Base-by-base conservation (phyloP, 2,113 vertebrate species). In the Camarhynchus parvulus region DNA sequence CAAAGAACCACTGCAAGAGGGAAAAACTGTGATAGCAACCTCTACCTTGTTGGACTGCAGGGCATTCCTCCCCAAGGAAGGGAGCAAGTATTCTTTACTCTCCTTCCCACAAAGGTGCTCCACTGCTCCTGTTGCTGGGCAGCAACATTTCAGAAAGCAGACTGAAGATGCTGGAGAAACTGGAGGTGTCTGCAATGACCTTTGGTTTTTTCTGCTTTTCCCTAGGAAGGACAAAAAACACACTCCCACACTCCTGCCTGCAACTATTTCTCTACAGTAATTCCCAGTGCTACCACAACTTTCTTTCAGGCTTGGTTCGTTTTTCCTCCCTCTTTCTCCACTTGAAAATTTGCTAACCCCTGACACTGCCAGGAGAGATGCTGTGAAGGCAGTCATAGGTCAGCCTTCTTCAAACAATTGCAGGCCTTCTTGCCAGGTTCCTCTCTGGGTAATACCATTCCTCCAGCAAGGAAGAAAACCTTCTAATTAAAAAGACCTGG, bases 401-500 rank as follows among this genome's bases (percentile, higher is more conserved):
- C 88, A 95, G 69, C 53, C 41, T 84, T 73, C 83, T 84, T 80
- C 86, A 95, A 58, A 90, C 88, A 95, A 77, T 76, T 66, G 49
- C 77, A 90, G 83, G 41, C 82, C 83, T 64, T 67, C 92, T 85
- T 90, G 90, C 85, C 89, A 89, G 92, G 59, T 49, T 89, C 46
- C 56, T 94, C 88, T 83, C 88, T 68, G 30, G 78, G 39, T 74
- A 90, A 87, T 76, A 80, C 67, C 84, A 66, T 69, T 78, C 63
- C 75, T 92, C 37, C 67, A 83, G 37, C 83, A 87, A 89, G 61
- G 56, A 92, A 93, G 64, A 77, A 92, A 94, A 94, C 62, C 52
- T 44, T 77, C 86, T 94, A 90, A 93, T 97, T 95, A 91, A 92
- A 96, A 94, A 81, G 73, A 80, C 86, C 76, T 81, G 85, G 86